Base-by-base conservation (phyloP, 2,888 invertebrate species). In the Enoplolaimus lenunculus region DNA sequence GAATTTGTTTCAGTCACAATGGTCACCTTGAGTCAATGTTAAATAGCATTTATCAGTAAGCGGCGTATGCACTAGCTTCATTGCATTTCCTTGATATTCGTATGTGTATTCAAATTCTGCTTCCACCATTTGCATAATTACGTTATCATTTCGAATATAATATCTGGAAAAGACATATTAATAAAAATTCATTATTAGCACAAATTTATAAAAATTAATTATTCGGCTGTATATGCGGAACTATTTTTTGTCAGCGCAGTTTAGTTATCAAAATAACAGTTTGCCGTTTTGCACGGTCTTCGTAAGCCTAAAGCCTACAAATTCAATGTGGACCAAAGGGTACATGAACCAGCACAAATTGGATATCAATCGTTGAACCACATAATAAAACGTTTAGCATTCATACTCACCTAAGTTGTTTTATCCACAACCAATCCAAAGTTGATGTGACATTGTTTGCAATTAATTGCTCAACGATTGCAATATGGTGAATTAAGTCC, bases 11-110 rank as follows among this genome's bases (percentile, higher is more conserved):
- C n/a, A n/a, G n/a, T n/a, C n/a, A n/a, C n/a, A 21, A 45, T 1
- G 1, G 21, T 1, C 16, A 83, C 83, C 80, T 85, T 97, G 97
- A 7, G 94, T 95, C 72, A 98, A 84, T 62, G 97, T 94, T 71
- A 98, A 85, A 82, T 95, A 98, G 81, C 98, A 98, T 80, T 93
- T 91, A 82, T 98, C 95, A 28, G 97, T 97, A 70, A 97, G 84
- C 35, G 91, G 90, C 0, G 98, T 98, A 78, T 93, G 89, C 2
- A 98, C 98, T 75, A 98, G 86, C 82, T 94, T 94, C 60, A 89
- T 88, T 1, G 90, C 88, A 81, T 93, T 92, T n/a, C 98, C 98
- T 77, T 97, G 89, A 81, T 97, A 98, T 82, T 98, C 98, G 80
- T 92, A 98, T 0, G 94, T 91, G 82, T 98, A 98, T 33, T 89